Evolutionary conservation across 1,140 invertebrate species (phyloP).

Genomic region (Drusus annulatus): DNA sequence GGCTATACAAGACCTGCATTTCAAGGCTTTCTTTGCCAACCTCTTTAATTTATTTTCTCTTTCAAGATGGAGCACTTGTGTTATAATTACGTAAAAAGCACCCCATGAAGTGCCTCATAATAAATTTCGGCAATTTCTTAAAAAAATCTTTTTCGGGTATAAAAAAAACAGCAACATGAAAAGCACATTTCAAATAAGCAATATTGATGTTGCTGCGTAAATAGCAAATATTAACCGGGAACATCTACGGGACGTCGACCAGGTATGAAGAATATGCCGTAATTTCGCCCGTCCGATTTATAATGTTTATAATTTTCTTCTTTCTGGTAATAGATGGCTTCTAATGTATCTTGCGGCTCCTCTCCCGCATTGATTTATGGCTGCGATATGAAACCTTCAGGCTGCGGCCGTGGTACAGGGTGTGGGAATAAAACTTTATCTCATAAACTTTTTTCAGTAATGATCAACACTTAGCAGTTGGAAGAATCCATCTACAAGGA

Average conservation of each 20-base stretch:
- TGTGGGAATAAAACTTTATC: too few relatives aligned
- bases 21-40: too few relatives aligned
- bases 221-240: background rate
- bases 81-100: too few relatives aligned
- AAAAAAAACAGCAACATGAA: background rate
- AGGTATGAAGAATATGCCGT: slow-evolving; percentile 17
- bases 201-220: slow-evolving; percentile 8
- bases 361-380: slow-evolving; percentile 27
- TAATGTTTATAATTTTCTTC: slow-evolving; percentile 36
- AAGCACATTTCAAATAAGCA: slow-evolving; percentile 25
- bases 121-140: too few relatives aligned
- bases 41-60: too few relatives aligned
- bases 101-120: too few relatives aligned
- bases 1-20: too few relatives aligned
- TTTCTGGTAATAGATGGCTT: slow-evolving; percentile 28
- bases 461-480: too few relatives aligned
- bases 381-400: slow-evolving; percentile 29
- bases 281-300: slow-evolving; percentile 26
- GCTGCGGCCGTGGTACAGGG: background rate
- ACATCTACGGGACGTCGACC: background rate
- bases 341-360: slow-evolving; percentile 28
- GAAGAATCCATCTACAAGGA: too few relatives aligned
- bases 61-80: too few relatives aligned
- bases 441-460: too few relatives aligned
- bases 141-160: too few relatives aligned